Base-by-base conservation (phyloP, 1,140 invertebrate species). In the Listronotus bonariensis region DNA sequence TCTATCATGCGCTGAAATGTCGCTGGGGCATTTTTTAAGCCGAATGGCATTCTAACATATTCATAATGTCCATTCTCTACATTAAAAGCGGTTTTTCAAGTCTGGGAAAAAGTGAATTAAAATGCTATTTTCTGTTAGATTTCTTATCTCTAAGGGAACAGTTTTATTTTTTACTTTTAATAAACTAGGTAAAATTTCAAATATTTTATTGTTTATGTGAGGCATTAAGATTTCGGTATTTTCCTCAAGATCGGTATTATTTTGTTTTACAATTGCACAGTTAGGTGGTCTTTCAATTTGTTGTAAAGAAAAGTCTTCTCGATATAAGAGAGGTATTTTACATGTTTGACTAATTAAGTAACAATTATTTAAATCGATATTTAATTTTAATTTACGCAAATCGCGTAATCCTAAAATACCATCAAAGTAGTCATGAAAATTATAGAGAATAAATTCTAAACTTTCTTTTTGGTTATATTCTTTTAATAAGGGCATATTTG, bases 41-140 rank as follows among this genome's bases (percentile, higher is more conserved):
- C 80, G 62, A 80, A 81, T 1, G 79, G 77, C 77, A 82, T 78
- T 48, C 77, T 49, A 4, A 65, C 34, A 49, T 78, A 82, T 60
- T 78, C 73, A 38, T 75, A 79, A 67, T 78, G 73, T 0, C 76
- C 78, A 41, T 70, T 58, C 40, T 72, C 45, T 31, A 68, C 71
- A 8, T 63, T 69, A 70, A 85, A 84, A 0, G 80, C 81, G 0
- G 82, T 85, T 74, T 83, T 84, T n/a, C n/a, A n/a, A n/a, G n/a
- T n/a, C n/a, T n/a, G n/a, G n/a, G n/a, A 26, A 26, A 5, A 26
- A 26, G 5, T 26, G 20, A 3, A 26, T 26, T 26, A 26, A 3
- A 3, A 26, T 59, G 4, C 18, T 9, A 6, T n/a, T n/a, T n/a
- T n/a, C n/a, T n/a, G n/a, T n/a, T n/a, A n/a, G n/a, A n/a, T n/a